Base-by-base conservation (phyloP, 2,888 invertebrate species). In the Gerris lacustris region DNA sequence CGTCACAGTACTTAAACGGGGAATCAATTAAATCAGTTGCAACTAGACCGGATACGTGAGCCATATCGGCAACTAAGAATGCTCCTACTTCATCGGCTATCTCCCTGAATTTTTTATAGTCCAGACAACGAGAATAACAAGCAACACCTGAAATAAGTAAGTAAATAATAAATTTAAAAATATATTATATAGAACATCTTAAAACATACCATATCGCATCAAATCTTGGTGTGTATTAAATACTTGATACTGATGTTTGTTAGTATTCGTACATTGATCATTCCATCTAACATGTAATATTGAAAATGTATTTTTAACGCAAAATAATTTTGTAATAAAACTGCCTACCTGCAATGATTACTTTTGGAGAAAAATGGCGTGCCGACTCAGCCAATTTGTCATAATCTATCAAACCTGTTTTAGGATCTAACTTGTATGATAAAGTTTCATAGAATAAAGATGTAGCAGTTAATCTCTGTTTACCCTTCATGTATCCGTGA, bases 361-460 rank as follows among this genome's bases (percentile, higher is more conserved):
- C 81, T 77, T 89, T 88, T 0, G 97, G 98, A 74, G 92, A 90
- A 82, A 96, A 97, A 2, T 95, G 82, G 76, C 84, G 86, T 0
- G 97, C 93, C n/a, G 86, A 89, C 76, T 88, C 87, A 2, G 88
- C 88, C 67, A 97, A 82, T 78, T 87, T 86, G 74, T 96, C 94
- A 79, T 97, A 97, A 82, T 98, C 95, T 75, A 98, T 95, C 1
- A 92, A 80, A 44, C 96, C 96, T 44, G 90, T 91, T 72, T 82
- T 82, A 2, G 89, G 86, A 79, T 95, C 81, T 31, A 87, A 86
- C 82, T 94, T 95, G 80, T 98, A 98, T 0, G 97, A 96, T 91
- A 97, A 92, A 72, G 96, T 95, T 83, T 98, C 96, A 80, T 97
- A 98, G 84, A 94, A 98, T 73, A 96, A 89, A 0, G 96, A 96